Evolutionary conservation across 2,888 invertebrate species (phyloP).

Genomic region (Nomada goodeniana): DNA sequence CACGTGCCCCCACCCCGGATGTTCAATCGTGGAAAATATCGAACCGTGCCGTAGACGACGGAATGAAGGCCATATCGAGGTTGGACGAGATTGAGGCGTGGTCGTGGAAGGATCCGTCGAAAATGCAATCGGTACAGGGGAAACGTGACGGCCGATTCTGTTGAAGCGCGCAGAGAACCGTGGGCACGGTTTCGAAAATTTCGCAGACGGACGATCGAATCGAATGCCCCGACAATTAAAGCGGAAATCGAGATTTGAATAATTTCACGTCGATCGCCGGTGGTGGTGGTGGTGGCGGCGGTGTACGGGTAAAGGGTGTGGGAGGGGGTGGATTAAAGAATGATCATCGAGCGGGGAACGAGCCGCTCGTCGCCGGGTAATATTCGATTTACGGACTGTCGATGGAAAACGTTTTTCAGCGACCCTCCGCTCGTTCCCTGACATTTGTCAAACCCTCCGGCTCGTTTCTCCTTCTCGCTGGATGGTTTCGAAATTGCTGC

Average conservation of each 20-base stretch:
- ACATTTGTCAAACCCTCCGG: constrained; percentile 51
- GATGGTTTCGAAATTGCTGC: constrained; percentile 35
- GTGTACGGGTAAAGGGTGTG: too few relatives aligned
- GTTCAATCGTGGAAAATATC: constrained; percentile 73
- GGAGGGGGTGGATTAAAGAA: constrained; percentile 46
- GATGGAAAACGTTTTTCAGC: constrained; percentile 57
- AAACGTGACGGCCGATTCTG: constrained; percentile 28
- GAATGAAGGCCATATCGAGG: constrained; percentile 59
- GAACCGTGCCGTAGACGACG: constrained; percentile 46
- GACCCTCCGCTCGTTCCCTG: constrained; percentile 36
- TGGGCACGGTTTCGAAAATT: constrained; percentile 49
- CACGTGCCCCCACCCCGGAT: constrained; percentile 75
- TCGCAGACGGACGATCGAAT: constrained; percentile 57
- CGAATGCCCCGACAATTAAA: constrained; percentile 61
- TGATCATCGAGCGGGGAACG: constrained; percentile 35
- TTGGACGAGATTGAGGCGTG: constrained; percentile 62
- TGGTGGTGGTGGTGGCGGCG: too few relatives aligned
- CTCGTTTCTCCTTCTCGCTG: constrained; percentile 23
- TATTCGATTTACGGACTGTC: constrained; percentile 61
- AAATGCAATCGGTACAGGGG: constrained; percentile 53
- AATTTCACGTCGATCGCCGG: constrained; percentile 51
- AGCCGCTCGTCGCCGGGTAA: constrained; percentile 45
- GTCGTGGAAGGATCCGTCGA: constrained; percentile 53
- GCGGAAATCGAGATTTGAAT: constrained; percentile 63
- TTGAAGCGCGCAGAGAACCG: constrained; percentile 36